These are phyloP conservation scores for Eudemis profundana DNA, from an alignment of 2,888 invertebrate species.

Conservation along the genomic window DNA sequence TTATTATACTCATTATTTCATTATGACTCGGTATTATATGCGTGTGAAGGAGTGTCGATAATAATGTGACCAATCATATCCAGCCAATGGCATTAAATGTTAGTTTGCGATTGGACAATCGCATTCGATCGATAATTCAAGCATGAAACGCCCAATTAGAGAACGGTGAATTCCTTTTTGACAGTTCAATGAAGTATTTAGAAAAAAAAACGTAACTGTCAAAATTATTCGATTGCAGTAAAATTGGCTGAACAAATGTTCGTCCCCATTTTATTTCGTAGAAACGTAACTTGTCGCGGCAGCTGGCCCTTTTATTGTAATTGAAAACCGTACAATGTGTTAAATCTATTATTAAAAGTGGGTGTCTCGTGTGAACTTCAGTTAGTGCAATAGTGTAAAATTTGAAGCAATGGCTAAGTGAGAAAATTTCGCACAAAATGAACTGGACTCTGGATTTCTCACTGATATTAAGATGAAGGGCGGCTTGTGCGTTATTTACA, in stretches of 20 bases:
- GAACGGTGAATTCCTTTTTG: slow-evolving; percentile 8
- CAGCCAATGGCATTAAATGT: slow-evolving; percentile 67
- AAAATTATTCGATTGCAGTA: slow-evolving; percentile 58
- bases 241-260: slow-evolving; percentile 56
- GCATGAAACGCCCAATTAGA: slow-evolving; percentile 58
- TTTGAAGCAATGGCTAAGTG: slow-evolving; percentile 61
- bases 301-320: slow-evolving; percentile 52
- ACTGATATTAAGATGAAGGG: slow-evolving; percentile 86
- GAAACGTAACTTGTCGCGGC: slow-evolving; percentile 51
- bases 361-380: slow-evolving; percentile 54
- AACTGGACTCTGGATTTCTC: slow-evolving; percentile 79
- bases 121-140: slow-evolving; percentile 50
- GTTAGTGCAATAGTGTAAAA: slow-evolving; percentile 47
- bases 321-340: slow-evolving; percentile 57
- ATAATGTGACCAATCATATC: slow-evolving; percentile 58
- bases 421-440: slow-evolving; percentile 80
- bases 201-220: slow-evolving; percentile 60
- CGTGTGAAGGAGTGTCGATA: slow-evolving; percentile 54
- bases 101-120: slow-evolving; percentile 63
- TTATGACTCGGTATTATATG: neutral
- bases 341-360: slow-evolving; percentile 50
- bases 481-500: slow-evolving; percentile 85
- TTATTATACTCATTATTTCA: neutral
- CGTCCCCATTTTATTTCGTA: slow-evolving; percentile 54
- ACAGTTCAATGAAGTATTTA: slow-evolving; percentile 37